Conservation (phyloP, 1,140 invertebrate species). For the Leptinotarsa texana region DNA sequence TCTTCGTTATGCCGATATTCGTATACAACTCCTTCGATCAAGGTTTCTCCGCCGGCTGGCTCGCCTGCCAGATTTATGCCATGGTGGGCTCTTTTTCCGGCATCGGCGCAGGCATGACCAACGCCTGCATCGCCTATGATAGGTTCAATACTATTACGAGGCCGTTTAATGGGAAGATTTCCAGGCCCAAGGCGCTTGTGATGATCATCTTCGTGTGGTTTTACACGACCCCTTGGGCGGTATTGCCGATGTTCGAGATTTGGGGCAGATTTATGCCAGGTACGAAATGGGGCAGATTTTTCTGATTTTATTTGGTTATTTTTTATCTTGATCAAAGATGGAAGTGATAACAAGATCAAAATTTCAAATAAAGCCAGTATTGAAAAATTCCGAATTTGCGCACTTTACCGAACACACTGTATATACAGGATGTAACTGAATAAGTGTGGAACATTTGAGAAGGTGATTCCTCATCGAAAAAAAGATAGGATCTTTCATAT, state of each 20-base stretch:
- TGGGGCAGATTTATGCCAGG: constrained; percentile 83
- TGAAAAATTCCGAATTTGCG: too few relatives aligned
- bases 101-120: constrained; percentile 68
- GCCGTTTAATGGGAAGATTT: constrained; percentile 79
- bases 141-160: constrained; percentile 76
- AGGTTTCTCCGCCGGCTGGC: constrained; percentile 72
- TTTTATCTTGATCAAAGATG: too few relatives aligned
- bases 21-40: constrained; percentile 83
- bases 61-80: constrained; percentile 79
- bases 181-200: constrained; percentile 72
- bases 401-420: too few relatives aligned
- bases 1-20: constrained; percentile 83
- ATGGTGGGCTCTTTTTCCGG: constrained; percentile 77
- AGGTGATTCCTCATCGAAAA: too few relatives aligned
- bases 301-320: background rate
- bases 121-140: constrained; percentile 26
- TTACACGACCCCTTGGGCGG: constrained; percentile 78
- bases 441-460: too few relatives aligned
- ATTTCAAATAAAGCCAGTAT: too few relatives aligned
- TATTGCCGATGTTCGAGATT: constrained; percentile 75
- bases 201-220: constrained; percentile 75
- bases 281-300: constrained; percentile 40
- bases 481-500: too few relatives aligned
- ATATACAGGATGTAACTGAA: too few relatives aligned
- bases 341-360: too few relatives aligned